Evolutionary conservation across 1,140 invertebrate genomes (phyloP).

Genomic region (Ridgeia piscesae): DNA sequence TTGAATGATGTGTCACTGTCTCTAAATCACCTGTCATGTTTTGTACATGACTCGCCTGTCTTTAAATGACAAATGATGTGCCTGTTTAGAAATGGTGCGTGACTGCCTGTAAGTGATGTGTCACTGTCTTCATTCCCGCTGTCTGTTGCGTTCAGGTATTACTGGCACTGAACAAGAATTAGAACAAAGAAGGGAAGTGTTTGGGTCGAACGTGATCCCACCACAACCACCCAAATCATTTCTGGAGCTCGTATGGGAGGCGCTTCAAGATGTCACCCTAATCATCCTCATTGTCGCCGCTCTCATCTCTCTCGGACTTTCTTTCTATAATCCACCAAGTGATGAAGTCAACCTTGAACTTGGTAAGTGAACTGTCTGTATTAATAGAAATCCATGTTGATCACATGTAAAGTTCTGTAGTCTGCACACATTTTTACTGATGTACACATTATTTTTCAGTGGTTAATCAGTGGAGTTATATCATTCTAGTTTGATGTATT

Average conservation of each 20-base stretch:
- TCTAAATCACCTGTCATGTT: background rate
- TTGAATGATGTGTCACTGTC: background rate
- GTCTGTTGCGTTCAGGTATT: conserved; percentile 20
- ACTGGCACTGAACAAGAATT: conserved; percentile 22
- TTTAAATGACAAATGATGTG: background rate
- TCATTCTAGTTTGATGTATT: too few relatives aligned
- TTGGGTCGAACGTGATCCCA: conserved; percentile 95
- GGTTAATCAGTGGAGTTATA: too few relatives aligned
- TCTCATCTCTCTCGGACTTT: conserved; percentile 37
- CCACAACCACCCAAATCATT: conserved; percentile 98
- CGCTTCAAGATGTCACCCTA: conserved; percentile 94
- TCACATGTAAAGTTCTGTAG: too few relatives aligned
- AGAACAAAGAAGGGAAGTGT: conserved; percentile 51
- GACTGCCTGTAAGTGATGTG: background rate
- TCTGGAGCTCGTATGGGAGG: conserved; percentile 95
- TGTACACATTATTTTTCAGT: too few relatives aligned
- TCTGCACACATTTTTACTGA: too few relatives aligned
- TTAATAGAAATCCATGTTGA: too few relatives aligned
- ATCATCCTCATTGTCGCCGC: conserved; percentile 70
- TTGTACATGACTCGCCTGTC: background rate
- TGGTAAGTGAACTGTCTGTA: background rate
- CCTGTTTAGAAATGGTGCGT: background rate
- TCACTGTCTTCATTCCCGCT: background rate
- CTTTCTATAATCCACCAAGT: conserved; percentile 35
- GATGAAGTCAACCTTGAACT: background rate